Evolutionary conservation across 2,888 invertebrate species (phyloP), one percentile per base, ranked within the genome.

Genomic region (Liopterus haemorrhoidalis): DNA sequence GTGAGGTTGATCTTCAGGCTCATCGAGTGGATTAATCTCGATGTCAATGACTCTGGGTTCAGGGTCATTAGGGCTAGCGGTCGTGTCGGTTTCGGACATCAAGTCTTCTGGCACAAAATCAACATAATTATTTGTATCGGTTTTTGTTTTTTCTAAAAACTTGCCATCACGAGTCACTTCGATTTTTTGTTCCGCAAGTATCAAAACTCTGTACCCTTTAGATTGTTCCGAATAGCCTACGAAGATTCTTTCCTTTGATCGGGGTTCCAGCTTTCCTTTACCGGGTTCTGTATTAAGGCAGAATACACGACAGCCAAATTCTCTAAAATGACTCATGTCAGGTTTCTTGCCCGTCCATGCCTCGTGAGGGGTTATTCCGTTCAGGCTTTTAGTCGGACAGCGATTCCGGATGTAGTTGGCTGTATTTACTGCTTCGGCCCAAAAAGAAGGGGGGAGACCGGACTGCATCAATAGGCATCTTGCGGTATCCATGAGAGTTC

Each of bases 341-440:
- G 59, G 58, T 31, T 30, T 41, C 21, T 38, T 49, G 1, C 54
- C 55, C 9, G 38, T 46, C 55, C 59, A 54, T 11, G 35, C 9
- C 40, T 60, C 59, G 24, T 36, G 55, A 2, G 59, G 57, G 4
- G 57, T 59, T 45, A 46, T 52, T 5, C 51, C 54, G 8, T 46
- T 25, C 8, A 48, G 33, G 0, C 37, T 41, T 20, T 15, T 55
- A n/a, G 53, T 54, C 11, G 53, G 48, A 16, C 51, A 39, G 12
- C 61, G 35, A 35, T 64, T 64, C 20, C 50, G 35, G 3, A 59
- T 20, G 33, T 59, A 59, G 8, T 54, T 52, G 5, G 58, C 53
- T 11, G 50, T 54, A n/a, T 48, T 48, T 8, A 58, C 46, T 5
- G 62, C 63, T 39, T 64, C 60, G 5, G 55, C 55, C 61, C 59